Conservation (phyloP, 2,888 invertebrate genomes). For the Drosophila phalerata region DNA sequence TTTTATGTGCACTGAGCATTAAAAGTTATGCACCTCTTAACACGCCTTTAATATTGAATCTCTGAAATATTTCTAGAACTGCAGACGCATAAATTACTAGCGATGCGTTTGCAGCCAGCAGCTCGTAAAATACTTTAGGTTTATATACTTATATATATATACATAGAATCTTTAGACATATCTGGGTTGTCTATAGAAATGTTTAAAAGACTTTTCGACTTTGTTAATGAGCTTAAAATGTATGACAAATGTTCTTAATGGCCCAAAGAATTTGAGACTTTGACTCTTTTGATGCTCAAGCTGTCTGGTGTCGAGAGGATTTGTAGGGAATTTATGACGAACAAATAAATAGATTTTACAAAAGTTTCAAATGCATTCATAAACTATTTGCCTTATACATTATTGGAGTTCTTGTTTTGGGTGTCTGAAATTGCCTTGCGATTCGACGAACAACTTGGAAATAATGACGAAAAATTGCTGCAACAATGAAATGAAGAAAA, state of each 20-base stretch:
- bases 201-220: conserved; percentile 30
- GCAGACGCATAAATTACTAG: conserved; percentile 61
- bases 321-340: conserved; percentile 43
- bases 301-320: conserved; percentile 40
- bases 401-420: background rate
- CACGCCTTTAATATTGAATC: conserved; percentile 36
- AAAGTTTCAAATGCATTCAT: conserved; percentile 21
- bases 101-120: conserved; percentile 45
- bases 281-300: conserved; percentile 51
- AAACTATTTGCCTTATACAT: conserved; percentile 13
- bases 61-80: conserved; percentile 28
- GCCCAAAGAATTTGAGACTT: conserved; percentile 25
- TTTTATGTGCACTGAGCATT: conserved; percentile 7
- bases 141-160: conserved; percentile 26
- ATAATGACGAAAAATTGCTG: conserved; percentile 42
- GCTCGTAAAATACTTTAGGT: conserved; percentile 61
- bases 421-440: conserved; percentile 16
- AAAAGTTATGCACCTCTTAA: conserved; percentile 18
- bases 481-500: conserved; percentile 34
- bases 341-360: conserved; percentile 34
- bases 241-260: conserved; percentile 74
- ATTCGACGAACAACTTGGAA: conserved; percentile 10
- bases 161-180: conserved; percentile 30
- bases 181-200: conserved; percentile 55
- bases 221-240: conserved; percentile 53